Percentiles rank a stretch among this genome's conserved stretches.
phyloP scores from a whole-genome alignment of 2,888 invertebrate species.

The Zele albiditarsus region DNA sequence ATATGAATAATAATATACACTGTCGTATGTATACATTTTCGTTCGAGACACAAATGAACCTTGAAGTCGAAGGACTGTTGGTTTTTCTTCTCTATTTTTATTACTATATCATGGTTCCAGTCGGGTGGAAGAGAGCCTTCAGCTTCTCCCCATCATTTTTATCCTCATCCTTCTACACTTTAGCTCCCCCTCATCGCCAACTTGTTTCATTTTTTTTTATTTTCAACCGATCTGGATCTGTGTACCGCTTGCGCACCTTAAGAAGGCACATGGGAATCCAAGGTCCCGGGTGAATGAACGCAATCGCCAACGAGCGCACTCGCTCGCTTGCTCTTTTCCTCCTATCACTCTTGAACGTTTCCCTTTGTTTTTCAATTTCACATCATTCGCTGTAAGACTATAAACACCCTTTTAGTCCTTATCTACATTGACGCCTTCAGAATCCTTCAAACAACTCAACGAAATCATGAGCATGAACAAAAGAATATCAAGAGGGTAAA shows the following conservation, averaged over 20 bases:
- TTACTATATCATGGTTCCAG: conserved; percentile 25
- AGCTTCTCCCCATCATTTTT: conserved; percentile 22
- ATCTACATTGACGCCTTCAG: neutral
- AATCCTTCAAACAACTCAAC: too few species aligned
- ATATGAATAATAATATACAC: neutral
- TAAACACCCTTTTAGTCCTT: neutral
- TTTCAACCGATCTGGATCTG: conserved; percentile 55
- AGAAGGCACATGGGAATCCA: conserved; percentile 49
- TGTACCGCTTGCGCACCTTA: conserved; percentile 49
- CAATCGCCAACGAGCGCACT: conserved; percentile 42
- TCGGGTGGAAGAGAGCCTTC: conserved; percentile 18
- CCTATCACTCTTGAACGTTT: neutral
- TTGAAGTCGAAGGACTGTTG: conserved; percentile 24
- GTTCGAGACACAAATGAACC: conserved; percentile 14
- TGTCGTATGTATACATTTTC: neutral
- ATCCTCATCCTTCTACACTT: conserved; percentile 30
- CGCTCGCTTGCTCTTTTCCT: conserved; percentile 20
- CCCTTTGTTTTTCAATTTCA: neutral
- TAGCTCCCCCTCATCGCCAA: conserved; percentile 31
- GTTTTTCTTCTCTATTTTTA: conserved; percentile 20
- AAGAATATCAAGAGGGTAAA: too few species aligned
- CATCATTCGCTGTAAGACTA: neutral
- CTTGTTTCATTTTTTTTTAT: conserved; percentile 39
- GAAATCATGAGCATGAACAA: too few species aligned
- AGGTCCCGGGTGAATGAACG: conserved; percentile 56